phyloP scores from a whole-genome alignment of 2,113 vertebrate genomes.

The Dromas ardeola region DNA sequence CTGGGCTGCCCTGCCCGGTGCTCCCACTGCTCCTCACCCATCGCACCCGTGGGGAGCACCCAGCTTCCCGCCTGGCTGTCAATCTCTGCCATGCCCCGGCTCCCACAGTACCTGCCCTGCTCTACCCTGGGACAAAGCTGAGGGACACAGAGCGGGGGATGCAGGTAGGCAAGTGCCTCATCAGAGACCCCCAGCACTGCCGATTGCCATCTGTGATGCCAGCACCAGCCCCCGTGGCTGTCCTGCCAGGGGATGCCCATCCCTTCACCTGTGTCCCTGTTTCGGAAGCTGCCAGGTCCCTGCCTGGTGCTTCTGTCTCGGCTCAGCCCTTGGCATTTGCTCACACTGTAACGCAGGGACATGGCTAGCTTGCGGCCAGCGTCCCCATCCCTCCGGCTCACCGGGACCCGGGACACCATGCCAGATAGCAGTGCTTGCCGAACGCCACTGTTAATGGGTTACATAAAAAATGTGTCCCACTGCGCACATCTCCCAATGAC shows the following conservation, averaged over 20 bases:
- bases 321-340: not conserved
- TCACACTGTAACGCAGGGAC: fast-evolving
- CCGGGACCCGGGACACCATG: not conserved
- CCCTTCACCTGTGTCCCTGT: not conserved
- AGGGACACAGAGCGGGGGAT: not conserved
- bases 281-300: fast-evolving
- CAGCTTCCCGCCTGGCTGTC: not conserved
- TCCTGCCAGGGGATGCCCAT: not conserved
- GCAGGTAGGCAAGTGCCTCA: fast-evolving
- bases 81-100: fast-evolving
- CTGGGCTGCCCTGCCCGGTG: not conserved
- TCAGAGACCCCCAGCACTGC: not conserved
- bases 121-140: not conserved
- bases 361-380: not conserved
- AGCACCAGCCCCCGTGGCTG: not conserved
- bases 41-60: not conserved
- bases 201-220: not conserved
- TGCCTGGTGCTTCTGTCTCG: not conserved
- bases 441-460: not conserved
- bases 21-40: not conserved
- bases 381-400: not conserved
- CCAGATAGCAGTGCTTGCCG: not conserved
- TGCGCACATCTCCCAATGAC: not conserved
- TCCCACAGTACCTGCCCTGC: not conserved
- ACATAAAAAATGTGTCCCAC: not conserved